Conservation (phyloP, 2,113 vertebrate genomes). For the Carassius gibelio region DNA sequence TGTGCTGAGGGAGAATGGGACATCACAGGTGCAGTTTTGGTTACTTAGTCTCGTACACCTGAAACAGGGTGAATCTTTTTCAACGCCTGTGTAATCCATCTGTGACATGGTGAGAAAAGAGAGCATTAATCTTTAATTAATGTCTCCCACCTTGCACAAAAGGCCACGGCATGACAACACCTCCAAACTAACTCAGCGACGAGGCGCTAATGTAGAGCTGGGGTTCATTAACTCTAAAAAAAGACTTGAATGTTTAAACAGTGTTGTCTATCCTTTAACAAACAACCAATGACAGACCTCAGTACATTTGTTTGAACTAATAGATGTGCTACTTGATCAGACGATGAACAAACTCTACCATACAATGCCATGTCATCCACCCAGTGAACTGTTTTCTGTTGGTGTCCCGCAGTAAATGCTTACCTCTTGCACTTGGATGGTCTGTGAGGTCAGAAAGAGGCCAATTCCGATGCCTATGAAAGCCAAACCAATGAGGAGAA, state of each 20-base stretch:
- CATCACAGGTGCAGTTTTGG: conserved; percentile 64
- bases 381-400: background rate
- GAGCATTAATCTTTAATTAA: conserved; percentile 41
- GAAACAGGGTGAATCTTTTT: conserved; percentile 52
- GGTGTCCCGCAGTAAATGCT: background rate
- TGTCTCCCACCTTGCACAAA: conserved; percentile 42
- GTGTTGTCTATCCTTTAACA: background rate
- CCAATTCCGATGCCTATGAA: conserved; percentile 85
- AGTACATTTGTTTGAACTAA: background rate
- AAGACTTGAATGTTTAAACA: background rate
- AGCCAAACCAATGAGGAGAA: conserved; percentile 80
- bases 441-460: conserved; percentile 81
- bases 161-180: background rate
- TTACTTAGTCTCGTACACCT: conserved; percentile 31
- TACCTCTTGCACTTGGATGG: conserved; percentile 80
- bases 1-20: conserved; percentile 60
- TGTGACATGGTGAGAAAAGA: conserved; percentile 50
- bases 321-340: too few species aligned
- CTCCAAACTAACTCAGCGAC: background rate
- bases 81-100: conserved; percentile 75
- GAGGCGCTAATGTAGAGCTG: too few species aligned
- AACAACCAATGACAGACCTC: background rate
- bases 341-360: background rate
- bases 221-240: background rate
- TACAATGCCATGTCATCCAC: background rate